Evolutionary conservation across 2,888 invertebrate species (phyloP), one percentile per base, ranked within the genome.

Genomic region (Hypomecis atomaria): DNA sequence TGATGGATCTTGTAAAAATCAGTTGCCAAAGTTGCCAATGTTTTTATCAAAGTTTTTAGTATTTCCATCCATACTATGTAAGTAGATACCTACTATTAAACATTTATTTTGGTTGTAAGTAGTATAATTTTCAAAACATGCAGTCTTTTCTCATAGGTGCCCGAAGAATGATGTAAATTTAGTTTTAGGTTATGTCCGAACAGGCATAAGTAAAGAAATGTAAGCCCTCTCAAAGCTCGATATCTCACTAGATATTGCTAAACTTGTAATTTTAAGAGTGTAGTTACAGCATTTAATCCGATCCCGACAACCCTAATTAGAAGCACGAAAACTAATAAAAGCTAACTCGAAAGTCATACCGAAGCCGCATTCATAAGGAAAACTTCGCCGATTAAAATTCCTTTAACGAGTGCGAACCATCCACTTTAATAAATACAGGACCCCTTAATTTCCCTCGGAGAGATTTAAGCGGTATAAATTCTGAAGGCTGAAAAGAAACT

Each of bases 381-480:
- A 92, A 92, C 83, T 92, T 92, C 77, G 66, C 75, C 86, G 81
- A 90, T 92, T 92, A 90, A 92, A 92, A 92, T 92, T 91, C 90
- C 91, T 89, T 83, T 88, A 91, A 91, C 89, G 90, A 89, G 88
- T 85, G 85, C 78, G 79, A 89, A 85, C 87, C 89, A 87, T 88
- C 88, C 81, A 83, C 85, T 88, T 89, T 91, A 89, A 91, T 91
- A 91, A 91, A 92, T 90, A 90, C 89, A 86, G 85, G 81, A 72
- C 88, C 86, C 56, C 84, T 87, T 90, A 91, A 92, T 91, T 91
- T 92, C 85, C 90, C 87, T 87, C 72, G 76, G 87, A 86, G 88
- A 92, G 90, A 92, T 92, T 92, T 91, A 90, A 86, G 85, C 86
- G 79, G 82, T 78, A 92, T 92, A 92, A 90, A 92, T 92, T 91